phyloP scores from a whole-genome alignment of 2,113 vertebrate genomes.

The Sapajus apella region DNA sequence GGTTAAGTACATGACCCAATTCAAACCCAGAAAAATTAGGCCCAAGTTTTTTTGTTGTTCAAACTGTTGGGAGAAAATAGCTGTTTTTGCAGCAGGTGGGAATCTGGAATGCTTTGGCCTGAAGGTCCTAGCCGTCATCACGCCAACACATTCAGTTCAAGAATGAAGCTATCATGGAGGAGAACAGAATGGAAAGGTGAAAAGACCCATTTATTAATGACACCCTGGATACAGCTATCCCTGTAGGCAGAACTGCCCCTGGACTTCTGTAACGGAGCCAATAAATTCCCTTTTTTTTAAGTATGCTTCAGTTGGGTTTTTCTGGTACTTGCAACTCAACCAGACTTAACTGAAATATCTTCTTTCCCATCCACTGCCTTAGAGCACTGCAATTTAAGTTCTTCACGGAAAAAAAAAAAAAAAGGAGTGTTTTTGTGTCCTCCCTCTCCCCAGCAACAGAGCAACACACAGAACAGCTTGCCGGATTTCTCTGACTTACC shows the following conservation, averaged over 20 bases:
- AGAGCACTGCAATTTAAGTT: neutral
- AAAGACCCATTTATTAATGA: neutral
- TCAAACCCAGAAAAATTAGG: neutral
- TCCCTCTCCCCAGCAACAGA: constrained; percentile 22
- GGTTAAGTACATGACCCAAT: neutral
- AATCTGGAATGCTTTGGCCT: neutral
- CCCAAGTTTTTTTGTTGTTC: neutral
- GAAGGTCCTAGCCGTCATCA: neutral
- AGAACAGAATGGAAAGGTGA: neutral
- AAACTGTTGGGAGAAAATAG: neutral
- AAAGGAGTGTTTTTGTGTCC: neutral
- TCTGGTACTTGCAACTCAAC: neutral
- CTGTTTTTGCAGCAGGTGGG: neutral
- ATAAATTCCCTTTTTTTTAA: neutral
- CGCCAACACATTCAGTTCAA: neutral
- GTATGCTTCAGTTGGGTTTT: neutral
- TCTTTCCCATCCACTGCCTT: neutral
- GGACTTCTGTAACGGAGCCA: neutral
- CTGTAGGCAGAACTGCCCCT: neutral
- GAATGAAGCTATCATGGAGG: neutral
- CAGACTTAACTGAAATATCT: neutral
- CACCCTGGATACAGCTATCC: neutral
- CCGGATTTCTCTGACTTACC: neutral
- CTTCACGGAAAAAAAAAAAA: neutral
- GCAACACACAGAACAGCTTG: constrained; percentile 5